A percentile compares a stretch with the other conserved stretches of the same genome.
Evolutionary conservation across 2,113 vertebrate species (phyloP).

Genomic region (Corythornis vintsioides): DNA sequence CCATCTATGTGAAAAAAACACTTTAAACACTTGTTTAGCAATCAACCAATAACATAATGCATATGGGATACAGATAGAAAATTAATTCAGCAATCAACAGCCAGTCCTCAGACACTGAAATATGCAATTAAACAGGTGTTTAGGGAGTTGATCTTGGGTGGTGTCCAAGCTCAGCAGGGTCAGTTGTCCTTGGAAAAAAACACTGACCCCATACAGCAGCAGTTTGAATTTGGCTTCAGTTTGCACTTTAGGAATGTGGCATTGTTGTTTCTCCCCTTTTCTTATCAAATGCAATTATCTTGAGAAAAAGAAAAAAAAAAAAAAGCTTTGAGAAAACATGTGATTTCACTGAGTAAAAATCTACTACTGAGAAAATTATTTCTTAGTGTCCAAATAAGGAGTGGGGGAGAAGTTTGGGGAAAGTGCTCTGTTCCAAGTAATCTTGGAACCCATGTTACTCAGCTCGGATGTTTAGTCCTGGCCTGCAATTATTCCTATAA

Average conservation of each 20-base stretch:
- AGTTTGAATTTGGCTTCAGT: conserved; percentile 60
- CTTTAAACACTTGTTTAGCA: conserved; percentile 1
- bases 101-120: conserved; percentile 47
- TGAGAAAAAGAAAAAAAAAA: conserved; percentile 27
- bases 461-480: conserved; percentile 57
- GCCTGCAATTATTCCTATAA: conserved; percentile 22
- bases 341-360: conserved; percentile 89
- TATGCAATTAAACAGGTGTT: conserved; percentile 86
- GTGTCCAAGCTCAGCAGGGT: conserved; percentile 66
- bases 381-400: conserved; percentile 82
- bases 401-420: conserved; percentile 38
- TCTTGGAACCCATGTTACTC: conserved; percentile 59
- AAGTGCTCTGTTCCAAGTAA: conserved; percentile 39
- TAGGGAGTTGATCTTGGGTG: conserved; percentile 71
- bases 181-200: conserved; percentile 47
- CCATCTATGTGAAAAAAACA: neutral
- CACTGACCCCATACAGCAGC: conserved; percentile 68
- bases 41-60: conserved; percentile 11
- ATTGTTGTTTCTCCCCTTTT: conserved; percentile 77
- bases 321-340: conserved; percentile 73
- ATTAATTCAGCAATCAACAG: neutral
- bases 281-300: conserved; percentile 81
- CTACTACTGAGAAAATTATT: conserved; percentile 76
- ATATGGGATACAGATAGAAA: conserved; percentile 75
- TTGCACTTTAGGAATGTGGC: conserved; percentile 71